A percentile compares a stretch with the other conserved stretches of the same genome.
Conservation (phyloP, 2,888 invertebrate genomes). For the Vesta saturnalis region DNA sequence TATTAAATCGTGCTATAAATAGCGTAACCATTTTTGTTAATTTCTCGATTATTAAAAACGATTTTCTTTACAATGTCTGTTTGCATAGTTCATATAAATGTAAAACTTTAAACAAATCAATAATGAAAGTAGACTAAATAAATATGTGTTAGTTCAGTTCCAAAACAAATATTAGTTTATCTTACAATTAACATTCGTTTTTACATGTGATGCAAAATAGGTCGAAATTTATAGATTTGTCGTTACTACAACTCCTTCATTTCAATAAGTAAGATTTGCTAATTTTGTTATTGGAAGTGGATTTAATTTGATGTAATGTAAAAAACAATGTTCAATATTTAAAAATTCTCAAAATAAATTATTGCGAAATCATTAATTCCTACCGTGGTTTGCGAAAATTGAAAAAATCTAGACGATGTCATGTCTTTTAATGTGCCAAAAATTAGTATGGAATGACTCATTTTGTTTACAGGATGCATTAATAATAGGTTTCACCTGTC, state of each 20-base stretch:
- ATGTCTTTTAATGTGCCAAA: no score
- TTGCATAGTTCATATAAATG: slow-evolving; percentile 31
- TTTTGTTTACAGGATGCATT: no score
- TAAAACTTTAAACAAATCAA: slow-evolving; percentile 26
- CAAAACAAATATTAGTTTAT: slow-evolving; percentile 4
- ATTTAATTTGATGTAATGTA: slow-evolving; percentile 35
- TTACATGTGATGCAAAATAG: no score
- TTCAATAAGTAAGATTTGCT: neutral
- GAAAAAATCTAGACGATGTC: no score
- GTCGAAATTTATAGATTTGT: no score
- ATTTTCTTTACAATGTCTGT: slow-evolving; percentile 20
- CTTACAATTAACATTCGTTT: neutral
- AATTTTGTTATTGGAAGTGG: slow-evolving; percentile 21
- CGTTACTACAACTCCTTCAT: no score
- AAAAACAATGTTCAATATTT: slow-evolving; percentile 29
- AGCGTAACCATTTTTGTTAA: slow-evolving; percentile 16
- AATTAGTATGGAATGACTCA: no score
- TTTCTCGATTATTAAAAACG: slow-evolving; percentile 12
- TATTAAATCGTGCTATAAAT: slow-evolving; percentile 21
- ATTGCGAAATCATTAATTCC: neutral
- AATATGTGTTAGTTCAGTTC: slow-evolving; percentile 20
- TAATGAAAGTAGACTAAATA: slow-evolving; percentile 31
- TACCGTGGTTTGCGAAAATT: no score
- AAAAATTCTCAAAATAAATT: slow-evolving; percentile 30
- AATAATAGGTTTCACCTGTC: no score